These are phyloP conservation scores for Distichodus sexfasciatus DNA, from an alignment of 2,797 vertebrate species.

Conservation along the genomic window DNA sequence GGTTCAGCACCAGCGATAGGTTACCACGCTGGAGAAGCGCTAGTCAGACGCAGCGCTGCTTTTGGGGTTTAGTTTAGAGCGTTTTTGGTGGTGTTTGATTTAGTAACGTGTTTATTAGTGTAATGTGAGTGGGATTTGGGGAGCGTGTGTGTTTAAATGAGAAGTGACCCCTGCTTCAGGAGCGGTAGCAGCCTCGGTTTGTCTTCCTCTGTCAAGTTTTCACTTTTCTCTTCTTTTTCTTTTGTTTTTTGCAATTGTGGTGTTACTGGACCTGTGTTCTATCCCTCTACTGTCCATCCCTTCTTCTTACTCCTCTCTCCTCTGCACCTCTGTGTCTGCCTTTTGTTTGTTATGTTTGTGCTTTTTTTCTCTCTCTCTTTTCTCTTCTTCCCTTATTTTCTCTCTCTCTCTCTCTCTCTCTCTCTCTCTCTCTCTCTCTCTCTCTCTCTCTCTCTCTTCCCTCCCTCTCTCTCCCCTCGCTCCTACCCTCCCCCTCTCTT, in stretches of 20 bases:
- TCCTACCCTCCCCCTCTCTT: constrained; percentile 53
- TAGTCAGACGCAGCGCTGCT: too few relatives aligned
- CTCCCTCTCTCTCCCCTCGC: constrained; percentile 45
- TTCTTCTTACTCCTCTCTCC: constrained; percentile 52
- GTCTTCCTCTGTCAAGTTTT: constrained; percentile 26
- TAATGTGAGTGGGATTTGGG: not conserved
- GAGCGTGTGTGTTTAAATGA: not conserved
- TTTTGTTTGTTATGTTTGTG: too few relatives aligned
- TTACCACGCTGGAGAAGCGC: too few relatives aligned
- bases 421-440: constrained; percentile 67
- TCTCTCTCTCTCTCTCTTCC: not conserved
- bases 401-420: constrained; percentile 69
- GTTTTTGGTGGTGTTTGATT: not conserved
- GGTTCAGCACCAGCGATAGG: too few relatives aligned
- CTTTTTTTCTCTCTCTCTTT: too few relatives aligned
- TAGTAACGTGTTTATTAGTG: too few relatives aligned
- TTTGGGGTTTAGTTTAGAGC: not conserved
- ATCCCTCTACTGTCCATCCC: constrained; percentile 37
- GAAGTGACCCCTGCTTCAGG: not conserved
- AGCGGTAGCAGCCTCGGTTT: not conserved
- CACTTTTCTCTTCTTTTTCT: constrained; percentile 22
- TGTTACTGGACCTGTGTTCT: constrained; percentile 48
- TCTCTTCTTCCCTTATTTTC: not conserved
- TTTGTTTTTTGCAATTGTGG: too few relatives aligned
- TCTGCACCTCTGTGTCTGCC: constrained; percentile 62